phyloP scores from a whole-genome alignment of 2,888 invertebrate genomes.

The Tenthredo livida region DNA sequence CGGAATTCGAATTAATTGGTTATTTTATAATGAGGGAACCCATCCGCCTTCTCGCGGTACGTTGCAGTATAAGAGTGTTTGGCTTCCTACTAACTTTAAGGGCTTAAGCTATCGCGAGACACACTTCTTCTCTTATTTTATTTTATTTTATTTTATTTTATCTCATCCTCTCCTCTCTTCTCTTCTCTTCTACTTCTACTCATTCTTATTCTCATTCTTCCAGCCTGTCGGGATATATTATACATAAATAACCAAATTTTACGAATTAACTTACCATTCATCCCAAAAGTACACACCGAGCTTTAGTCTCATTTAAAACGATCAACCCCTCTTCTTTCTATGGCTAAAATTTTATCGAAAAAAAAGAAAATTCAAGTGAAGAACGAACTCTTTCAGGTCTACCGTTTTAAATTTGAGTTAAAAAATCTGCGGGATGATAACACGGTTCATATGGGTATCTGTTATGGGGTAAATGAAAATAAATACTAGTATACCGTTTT shows the following conservation, averaged over 20 bases:
- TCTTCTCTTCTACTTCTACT: not conserved
- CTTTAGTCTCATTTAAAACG: not conserved
- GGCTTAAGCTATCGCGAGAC: slow-evolving; percentile 59
- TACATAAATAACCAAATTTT: not conserved
- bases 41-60: slow-evolving; percentile 44
- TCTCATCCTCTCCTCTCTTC: no score
- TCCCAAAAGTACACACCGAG: slow-evolving; percentile 8
- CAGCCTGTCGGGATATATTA: not conserved
- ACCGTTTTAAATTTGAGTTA: not conserved
- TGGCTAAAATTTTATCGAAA: not conserved
- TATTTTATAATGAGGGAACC: slow-evolving; percentile 64
- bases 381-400: not conserved
- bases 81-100: slow-evolving; percentile 72
- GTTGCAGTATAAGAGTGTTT: slow-evolving; percentile 66
- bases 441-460: not conserved
- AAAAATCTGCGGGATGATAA: not conserved
- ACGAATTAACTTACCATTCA: not conserved
- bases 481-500: not conserved
- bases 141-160: no score
- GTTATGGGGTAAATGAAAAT: not conserved
- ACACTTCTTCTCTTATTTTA: not conserved
- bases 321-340: not conserved
- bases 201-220: not conserved
- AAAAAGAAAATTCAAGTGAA: not conserved
- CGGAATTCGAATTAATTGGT: slow-evolving; percentile 71